Evolutionary conservation across 2,113 vertebrate species (phyloP).

Genomic region (Colius striatus): DNA sequence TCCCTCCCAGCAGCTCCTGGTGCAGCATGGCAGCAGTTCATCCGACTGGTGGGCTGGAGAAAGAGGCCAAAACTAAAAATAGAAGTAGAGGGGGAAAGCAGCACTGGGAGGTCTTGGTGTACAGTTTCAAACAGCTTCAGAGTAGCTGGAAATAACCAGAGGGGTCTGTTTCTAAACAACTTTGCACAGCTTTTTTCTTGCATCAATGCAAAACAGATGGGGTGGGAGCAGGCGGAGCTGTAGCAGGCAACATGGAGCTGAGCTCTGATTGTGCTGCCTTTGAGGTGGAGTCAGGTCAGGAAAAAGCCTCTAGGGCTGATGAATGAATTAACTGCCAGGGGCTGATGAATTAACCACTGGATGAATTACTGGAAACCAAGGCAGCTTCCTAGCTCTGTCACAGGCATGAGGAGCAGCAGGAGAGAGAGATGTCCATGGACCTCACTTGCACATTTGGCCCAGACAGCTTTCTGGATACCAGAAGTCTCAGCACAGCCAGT

Average conservation of each 20-base stretch:
- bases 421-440: background rate
- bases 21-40: conserved; percentile 38
- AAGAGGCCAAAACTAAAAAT: conserved; percentile 1
- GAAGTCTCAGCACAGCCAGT: background rate
- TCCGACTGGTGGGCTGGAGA: conserved; percentile 23
- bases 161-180: background rate
- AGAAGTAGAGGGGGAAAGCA: background rate
- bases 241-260: background rate
- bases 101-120: conserved; percentile 4
- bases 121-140: background rate
- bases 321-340: background rate
- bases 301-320: background rate
- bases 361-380: background rate
- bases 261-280: background rate
- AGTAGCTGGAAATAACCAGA: background rate
- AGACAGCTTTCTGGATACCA: background rate
- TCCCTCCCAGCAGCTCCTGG: background rate
- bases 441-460: background rate
- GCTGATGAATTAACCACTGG: background rate
- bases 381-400: background rate
- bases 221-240: background rate
- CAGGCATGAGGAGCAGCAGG: background rate
- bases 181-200: background rate
- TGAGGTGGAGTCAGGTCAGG: background rate
- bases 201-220: background rate